phyloP scores from a whole-genome alignment of 2,797 vertebrate genomes.

The Danio albolineatus region DNA sequence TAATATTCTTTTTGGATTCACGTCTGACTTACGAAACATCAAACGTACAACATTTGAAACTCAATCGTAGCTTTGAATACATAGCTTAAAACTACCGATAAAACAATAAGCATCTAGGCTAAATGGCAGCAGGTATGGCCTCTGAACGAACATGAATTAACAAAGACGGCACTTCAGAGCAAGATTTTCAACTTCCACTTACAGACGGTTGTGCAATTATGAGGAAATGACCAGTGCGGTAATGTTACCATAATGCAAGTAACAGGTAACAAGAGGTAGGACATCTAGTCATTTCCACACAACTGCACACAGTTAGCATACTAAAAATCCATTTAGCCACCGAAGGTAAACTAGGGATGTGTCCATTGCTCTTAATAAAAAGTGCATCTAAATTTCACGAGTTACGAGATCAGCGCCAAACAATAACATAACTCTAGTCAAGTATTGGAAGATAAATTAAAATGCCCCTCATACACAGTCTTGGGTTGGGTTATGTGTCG shows the following conservation, averaged over 20 bases:
- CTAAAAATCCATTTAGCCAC: constrained; percentile 63
- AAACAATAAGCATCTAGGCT: constrained; percentile 25
- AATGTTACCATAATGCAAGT: constrained; percentile 84
- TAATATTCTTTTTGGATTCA: constrained; percentile 34
- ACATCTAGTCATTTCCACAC: constrained; percentile 82
- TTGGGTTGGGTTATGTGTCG: constrained; percentile 68
- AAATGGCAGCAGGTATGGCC: constrained; percentile 40
- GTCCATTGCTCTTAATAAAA: constrained; percentile 75
- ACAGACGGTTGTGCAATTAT: constrained; percentile 74
- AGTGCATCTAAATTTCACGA: constrained; percentile 81
- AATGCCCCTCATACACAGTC: constrained; percentile 84
- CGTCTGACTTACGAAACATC: constrained; percentile 32
- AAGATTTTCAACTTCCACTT: constrained; percentile 25
- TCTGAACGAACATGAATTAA: constrained; percentile 23
- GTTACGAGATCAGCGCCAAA: constrained; percentile 81
- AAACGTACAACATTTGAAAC: constrained; percentile 10
- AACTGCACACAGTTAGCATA: constrained; percentile 73
- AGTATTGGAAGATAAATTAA: constrained; percentile 76
- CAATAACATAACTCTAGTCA: constrained; percentile 80
- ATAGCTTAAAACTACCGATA: constrained; percentile 42
- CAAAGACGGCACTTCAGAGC: constrained; percentile 11
- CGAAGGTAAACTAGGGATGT: constrained; percentile 56
- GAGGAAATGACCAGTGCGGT: constrained; percentile 82
- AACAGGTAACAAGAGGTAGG: constrained; percentile 89
- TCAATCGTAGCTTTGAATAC: constrained; percentile 38